Base-by-base conservation (phyloP, 2,113 vertebrate genomes). In the Calypte anna region DNA sequence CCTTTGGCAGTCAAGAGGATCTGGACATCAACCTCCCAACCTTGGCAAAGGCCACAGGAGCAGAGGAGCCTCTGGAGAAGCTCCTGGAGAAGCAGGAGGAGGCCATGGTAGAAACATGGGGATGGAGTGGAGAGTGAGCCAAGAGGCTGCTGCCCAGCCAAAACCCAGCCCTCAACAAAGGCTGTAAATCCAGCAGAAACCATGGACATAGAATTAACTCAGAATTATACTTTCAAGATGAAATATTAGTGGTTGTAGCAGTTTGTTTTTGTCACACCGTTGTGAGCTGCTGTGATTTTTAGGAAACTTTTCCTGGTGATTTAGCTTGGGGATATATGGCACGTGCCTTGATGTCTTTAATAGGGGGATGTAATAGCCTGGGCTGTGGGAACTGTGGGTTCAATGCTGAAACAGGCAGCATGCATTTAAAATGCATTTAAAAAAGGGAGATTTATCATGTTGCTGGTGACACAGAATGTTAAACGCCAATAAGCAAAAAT, bases 291-390 rank as follows among this genome's bases (percentile, higher is more conserved):
- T 68, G 68, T 90, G 93, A 90, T 90, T 95, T 96, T 94, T 94
- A 64, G 91, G 88, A 78, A 94, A 90, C 53, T 93, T 96, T 90
- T 64, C 76, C 61, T 72, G 68, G 76, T 86, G 82, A 88, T 95
- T 93, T 67, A 61, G 44, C 76, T 93, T 81, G 17, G 17, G 92
- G 90, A 57, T 91, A 46, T 72, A 72, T 81, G 51, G 84, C n/a
- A 19, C 23, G 8, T 23, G 50, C 82, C 0, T 2, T 11, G 72
- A 40, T 74, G n/a, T 33, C 89, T 93, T 69, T 94, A 94, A 90
- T 38, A 73, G 88, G 53, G 57, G 86, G 72, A 38, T 2, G 13
- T 67, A 70, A 83, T n/a, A 50, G 68, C 0, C 1, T 68, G 85
- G 74, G 79, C 85, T 80, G 81, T 67, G 88, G 86, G 75, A 85